phyloP scores from a whole-genome alignment of 2,888 invertebrate species.

The Keiferia lycopersicella region DNA sequence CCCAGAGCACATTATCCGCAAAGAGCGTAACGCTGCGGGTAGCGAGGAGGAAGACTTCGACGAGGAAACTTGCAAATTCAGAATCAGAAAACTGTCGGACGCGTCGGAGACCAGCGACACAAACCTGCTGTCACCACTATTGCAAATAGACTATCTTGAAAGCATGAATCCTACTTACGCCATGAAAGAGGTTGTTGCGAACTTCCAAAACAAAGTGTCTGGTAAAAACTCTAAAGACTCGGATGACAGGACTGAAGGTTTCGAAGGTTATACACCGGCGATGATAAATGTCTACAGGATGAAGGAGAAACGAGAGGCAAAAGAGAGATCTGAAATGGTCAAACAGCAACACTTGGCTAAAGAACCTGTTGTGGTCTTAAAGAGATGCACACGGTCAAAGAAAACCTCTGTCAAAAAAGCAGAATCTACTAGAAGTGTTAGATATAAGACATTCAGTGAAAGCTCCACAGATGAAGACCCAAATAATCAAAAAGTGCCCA shows the following conservation, averaged over 20 bases:
- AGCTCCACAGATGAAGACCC: slow-evolving; percentile 23
- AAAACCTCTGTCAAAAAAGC: slow-evolving; percentile 35
- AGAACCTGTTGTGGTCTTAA: slow-evolving; percentile 39
- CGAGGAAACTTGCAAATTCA: slow-evolving; percentile 67
- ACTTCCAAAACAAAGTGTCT: slow-evolving; percentile 78
- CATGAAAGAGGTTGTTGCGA: slow-evolving; percentile 85
- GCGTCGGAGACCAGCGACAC: slow-evolving; percentile 63
- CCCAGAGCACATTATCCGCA: slow-evolving; percentile 83
- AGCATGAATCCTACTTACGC: slow-evolving; percentile 85
- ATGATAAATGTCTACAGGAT: slow-evolving; percentile 77
- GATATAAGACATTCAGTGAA: slow-evolving; percentile 19
- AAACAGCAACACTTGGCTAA: slow-evolving; percentile 47
- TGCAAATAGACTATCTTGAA: slow-evolving; percentile 73
- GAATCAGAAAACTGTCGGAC: slow-evolving; percentile 69
- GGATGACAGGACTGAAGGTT: slow-evolving; percentile 47
- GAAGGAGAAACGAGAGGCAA: slow-evolving; percentile 71
- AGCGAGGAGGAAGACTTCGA: slow-evolving; percentile 56
- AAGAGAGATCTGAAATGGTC: slow-evolving; percentile 58
- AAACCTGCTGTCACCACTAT: slow-evolving; percentile 58
- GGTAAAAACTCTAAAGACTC: slow-evolving; percentile 56
- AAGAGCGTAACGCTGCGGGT: slow-evolving; percentile 57
- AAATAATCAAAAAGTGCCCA: slow-evolving; percentile 18
- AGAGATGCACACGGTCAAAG: slow-evolving; percentile 57
- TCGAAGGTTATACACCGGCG: slow-evolving; percentile 78
- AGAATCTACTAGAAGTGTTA: slow-evolving; percentile 18